A percentile compares a stretch with the other conserved stretches of the same genome.
These are phyloP conservation scores for Nymphalis polychloros DNA, from an alignment of 2,888 invertebrate species.

Conservation along the genomic window DNA sequence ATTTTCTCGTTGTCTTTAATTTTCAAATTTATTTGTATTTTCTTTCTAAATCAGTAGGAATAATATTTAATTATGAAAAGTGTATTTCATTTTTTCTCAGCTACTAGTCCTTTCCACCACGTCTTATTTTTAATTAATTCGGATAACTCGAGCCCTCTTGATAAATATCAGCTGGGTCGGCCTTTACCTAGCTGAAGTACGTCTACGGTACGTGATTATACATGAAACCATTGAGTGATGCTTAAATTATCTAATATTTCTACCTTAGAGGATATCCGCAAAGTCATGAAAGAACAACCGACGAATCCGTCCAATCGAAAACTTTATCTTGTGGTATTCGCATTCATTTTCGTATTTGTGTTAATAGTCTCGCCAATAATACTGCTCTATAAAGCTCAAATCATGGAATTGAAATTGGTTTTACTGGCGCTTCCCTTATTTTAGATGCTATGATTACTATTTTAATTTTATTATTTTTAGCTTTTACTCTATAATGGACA, in stretches of 20 bases:
- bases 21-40: no score
- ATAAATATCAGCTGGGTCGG: conserved; percentile 33
- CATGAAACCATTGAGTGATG: conserved; percentile 30
- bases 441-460: conserved; percentile 38
- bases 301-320: conserved; percentile 36
- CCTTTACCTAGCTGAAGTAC: no score
- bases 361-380: conserved; percentile 38
- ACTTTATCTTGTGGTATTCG: conserved; percentile 32
- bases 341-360: conserved; percentile 38
- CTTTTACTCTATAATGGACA: conserved; percentile 36
- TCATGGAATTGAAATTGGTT: conserved; percentile 40
- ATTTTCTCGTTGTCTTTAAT: no score
- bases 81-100: no score
- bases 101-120: no score
- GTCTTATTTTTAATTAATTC: no score
- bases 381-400: conserved; percentile 42
- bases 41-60: no score
- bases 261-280: conserved; percentile 38
- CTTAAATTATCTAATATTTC: conserved; percentile 37
- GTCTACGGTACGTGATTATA: no score
- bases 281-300: conserved; percentile 38
- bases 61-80: no score
- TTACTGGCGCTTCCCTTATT: conserved; percentile 45
- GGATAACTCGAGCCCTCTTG: conserved; percentile 2
- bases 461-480: conserved; percentile 22